Conservation (phyloP, 2,797 vertebrate genomes). For the Esox lucius region DNA sequence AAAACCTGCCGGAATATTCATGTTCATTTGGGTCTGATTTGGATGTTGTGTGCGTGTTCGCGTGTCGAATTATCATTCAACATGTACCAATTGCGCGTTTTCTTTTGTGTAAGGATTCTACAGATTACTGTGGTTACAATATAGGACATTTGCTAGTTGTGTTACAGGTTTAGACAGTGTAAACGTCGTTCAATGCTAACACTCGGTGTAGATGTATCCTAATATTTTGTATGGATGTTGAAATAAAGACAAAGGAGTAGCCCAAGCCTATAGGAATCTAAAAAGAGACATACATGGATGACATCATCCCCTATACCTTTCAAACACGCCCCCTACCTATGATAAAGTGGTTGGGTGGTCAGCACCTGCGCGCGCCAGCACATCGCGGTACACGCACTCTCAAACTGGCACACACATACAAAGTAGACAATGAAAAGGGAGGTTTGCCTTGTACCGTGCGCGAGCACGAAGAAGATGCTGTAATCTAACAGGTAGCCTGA, state of each 20-base stretch:
- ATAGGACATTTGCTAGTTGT: background rate
- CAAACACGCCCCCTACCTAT: conserved; percentile 58
- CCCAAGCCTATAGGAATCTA: background rate
- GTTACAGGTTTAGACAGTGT: background rate
- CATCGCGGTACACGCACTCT: background rate
- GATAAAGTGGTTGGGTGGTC: conserved; percentile 44
- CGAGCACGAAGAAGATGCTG: conserved; percentile 37
- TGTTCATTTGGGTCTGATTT: background rate
- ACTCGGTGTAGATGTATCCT: background rate
- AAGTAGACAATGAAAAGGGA: conserved; percentile 56
- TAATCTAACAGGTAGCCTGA: conserved; percentile 69
- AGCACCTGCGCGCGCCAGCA: background rate
- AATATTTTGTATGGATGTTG: conserved; percentile 42
- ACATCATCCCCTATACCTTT: conserved; percentile 78
- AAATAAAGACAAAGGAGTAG: conserved; percentile 51
- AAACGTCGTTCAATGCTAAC: background rate
- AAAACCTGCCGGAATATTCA: conserved; percentile 6
- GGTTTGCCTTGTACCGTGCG: conserved; percentile 41
- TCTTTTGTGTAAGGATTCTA: background rate
- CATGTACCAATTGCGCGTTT: background rate
- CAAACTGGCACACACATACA: conserved; percentile 1
- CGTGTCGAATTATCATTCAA: background rate
- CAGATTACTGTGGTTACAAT: background rate
- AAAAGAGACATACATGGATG: conserved; percentile 45
- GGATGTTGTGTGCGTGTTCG: conserved; percentile 3